phyloP scores from a whole-genome alignment of 1,140 invertebrate genomes.

The Eupeodes corollae region DNA sequence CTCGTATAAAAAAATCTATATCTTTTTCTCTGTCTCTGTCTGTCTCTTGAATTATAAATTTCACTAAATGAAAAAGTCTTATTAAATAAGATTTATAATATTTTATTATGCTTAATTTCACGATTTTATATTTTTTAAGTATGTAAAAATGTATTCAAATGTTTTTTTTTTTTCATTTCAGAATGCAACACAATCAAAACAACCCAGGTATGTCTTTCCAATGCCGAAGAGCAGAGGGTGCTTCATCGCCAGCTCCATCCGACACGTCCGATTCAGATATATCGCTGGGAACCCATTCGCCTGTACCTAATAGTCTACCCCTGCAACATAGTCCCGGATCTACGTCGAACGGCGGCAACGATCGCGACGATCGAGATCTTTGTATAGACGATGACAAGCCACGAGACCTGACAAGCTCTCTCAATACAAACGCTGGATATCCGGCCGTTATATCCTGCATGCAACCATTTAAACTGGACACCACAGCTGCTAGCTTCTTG shows the following conservation, averaged over 20 bases:
- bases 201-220: constrained; percentile 21
- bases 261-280: constrained; percentile 44
- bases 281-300: constrained; percentile 43
- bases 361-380: constrained; percentile 26
- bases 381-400: constrained; percentile 35
- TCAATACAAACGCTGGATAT: constrained; percentile 18
- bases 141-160: too few relatives aligned
- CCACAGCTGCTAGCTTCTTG: constrained; percentile 25
- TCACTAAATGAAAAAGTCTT: too few relatives aligned
- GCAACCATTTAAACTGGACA: constrained; percentile 30
- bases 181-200: constrained; percentile 36
- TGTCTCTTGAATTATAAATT: too few relatives aligned
- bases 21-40: too few relatives aligned
- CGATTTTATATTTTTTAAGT: too few relatives aligned
- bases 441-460: constrained; percentile 16
- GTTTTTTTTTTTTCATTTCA: constrained; percentile 11
- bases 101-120: too few relatives aligned
- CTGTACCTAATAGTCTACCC: constrained; percentile 37
- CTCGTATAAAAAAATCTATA: too few relatives aligned
- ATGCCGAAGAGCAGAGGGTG: constrained; percentile 28
- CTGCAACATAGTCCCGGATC: constrained; percentile 36
- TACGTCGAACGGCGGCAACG: constrained; percentile 34
- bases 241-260: constrained; percentile 31
- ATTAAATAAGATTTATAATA: too few relatives aligned
- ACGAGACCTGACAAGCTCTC: constrained; percentile 23